Conservation (phyloP, 2,888 invertebrate genomes). For the Anodontia alba region DNA sequence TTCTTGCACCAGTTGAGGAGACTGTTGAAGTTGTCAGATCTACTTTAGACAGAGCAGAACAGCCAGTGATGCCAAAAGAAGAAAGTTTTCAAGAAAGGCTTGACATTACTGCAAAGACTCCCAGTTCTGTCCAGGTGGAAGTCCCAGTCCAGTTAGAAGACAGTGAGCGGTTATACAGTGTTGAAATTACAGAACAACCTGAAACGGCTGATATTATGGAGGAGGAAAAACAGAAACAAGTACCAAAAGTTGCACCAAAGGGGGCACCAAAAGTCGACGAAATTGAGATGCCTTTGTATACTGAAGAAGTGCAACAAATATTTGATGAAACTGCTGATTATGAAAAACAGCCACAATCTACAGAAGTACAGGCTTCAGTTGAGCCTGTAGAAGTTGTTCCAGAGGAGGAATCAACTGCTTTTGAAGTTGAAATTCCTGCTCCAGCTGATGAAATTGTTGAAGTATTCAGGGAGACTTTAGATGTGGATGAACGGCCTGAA, state of each 20-base stretch:
- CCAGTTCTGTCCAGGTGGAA: conserved; percentile 10
- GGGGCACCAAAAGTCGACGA: conserved; percentile 29
- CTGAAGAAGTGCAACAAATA: conserved; percentile 11
- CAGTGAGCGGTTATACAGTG: neutral
- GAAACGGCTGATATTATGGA: neutral
- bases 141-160: conserved; percentile 15
- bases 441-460: conserved; percentile 6
- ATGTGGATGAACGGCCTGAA: neutral
- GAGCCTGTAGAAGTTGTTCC: conserved; percentile 18
- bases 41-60: conserved; percentile 35
- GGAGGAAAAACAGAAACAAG: conserved; percentile 24
- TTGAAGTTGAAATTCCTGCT: neutral
- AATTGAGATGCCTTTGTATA: conserved; percentile 24
- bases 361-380: conserved; percentile 1
- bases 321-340: neutral
- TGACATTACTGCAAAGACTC: neutral
- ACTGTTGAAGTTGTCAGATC: conserved; percentile 30
- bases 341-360: neutral
- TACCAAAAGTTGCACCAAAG: conserved; percentile 40
- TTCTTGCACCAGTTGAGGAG: conserved; percentile 34
- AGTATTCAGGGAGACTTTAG: conserved; percentile 1
- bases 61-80: conserved; percentile 13
- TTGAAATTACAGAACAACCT: neutral
- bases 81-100: conserved; percentile 5
- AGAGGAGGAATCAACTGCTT: neutral